phyloP scores from a whole-genome alignment of 92 coral and sea anemone genomes.

The Hydrozoanthus gracilis region DNA sequence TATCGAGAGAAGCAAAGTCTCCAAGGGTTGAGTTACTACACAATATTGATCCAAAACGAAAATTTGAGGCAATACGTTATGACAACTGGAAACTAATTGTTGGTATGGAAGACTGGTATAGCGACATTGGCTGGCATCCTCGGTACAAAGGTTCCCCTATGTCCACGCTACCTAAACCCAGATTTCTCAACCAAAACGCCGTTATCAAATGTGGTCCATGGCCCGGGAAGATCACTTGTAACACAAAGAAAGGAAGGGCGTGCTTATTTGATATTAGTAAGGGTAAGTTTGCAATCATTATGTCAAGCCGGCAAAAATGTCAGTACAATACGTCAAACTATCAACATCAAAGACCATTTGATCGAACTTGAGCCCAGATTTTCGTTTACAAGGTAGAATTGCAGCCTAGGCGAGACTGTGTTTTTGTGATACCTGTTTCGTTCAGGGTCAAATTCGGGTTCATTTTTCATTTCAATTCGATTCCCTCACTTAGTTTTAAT shows the following conservation, averaged over 20 bases:
- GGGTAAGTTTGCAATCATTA: slow-evolving; percentile 46
- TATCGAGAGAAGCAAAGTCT: slow-evolving; percentile 77
- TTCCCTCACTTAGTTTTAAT: no score
- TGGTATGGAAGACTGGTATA: slow-evolving; percentile 89
- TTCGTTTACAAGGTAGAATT: no score
- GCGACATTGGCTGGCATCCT: slow-evolving; percentile 75
- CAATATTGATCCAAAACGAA: slow-evolving; percentile 89
- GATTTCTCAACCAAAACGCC: slow-evolving; percentile 53
- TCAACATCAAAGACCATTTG: no score
- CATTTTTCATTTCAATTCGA: no score
- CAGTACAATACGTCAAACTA: no score
- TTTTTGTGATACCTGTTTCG: no score
- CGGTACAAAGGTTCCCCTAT: slow-evolving; percentile 61
- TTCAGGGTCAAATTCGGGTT: no score
- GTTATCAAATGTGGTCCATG: slow-evolving; percentile 68
- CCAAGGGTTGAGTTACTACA: slow-evolving; percentile 95
- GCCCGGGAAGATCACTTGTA: slow-evolving; percentile 66
- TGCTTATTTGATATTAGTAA: slow-evolving; percentile 75
- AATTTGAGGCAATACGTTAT: slow-evolving; percentile 79
- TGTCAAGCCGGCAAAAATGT: neutral
- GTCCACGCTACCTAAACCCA: slow-evolving; percentile 56
- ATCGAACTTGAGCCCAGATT: no score
- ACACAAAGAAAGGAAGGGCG: slow-evolving; percentile 61
- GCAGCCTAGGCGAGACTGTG: no score
- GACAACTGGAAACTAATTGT: slow-evolving; percentile 78